Conservation (phyloP, 2,888 invertebrate genomes). For the Leistus spinibarbis region DNA sequence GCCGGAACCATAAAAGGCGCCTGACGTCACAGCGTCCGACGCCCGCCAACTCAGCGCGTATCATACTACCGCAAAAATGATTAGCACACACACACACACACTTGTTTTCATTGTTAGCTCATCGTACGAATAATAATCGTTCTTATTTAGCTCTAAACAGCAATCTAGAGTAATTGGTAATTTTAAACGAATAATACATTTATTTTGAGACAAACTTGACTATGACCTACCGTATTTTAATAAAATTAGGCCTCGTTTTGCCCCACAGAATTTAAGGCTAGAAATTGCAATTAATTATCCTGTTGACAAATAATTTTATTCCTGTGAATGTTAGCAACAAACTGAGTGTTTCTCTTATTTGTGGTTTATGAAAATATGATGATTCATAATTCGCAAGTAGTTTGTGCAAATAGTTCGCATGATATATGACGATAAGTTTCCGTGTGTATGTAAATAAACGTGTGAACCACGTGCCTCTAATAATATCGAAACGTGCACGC, state of each 20-base stretch:
- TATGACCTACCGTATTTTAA: not conserved
- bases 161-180: not conserved
- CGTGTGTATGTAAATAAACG: not conserved
- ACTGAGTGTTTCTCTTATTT: no score
- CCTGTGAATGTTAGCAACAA: no score
- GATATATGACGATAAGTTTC: not conserved
- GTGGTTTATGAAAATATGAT: not conserved
- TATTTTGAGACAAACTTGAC: not conserved
- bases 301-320: no score
- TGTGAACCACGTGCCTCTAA: not conserved
- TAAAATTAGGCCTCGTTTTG: not conserved
- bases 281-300: not conserved
- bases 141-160: not conserved
- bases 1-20: constrained; percentile 40
- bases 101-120: not conserved
- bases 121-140: not conserved
- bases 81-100: not conserved
- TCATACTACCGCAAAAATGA: not conserved
- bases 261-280: not conserved
- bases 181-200: not conserved
- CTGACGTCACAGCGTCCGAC: constrained; percentile 39
- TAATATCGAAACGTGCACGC: not conserved
- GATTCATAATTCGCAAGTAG: not conserved
- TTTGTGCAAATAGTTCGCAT: not conserved
- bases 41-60: constrained; percentile 13